Evolutionary conservation across 2,888 invertebrate species (phyloP), one percentile per base, ranked within the genome.

Genomic region (Xanthorhoe spadicearia): DNA sequence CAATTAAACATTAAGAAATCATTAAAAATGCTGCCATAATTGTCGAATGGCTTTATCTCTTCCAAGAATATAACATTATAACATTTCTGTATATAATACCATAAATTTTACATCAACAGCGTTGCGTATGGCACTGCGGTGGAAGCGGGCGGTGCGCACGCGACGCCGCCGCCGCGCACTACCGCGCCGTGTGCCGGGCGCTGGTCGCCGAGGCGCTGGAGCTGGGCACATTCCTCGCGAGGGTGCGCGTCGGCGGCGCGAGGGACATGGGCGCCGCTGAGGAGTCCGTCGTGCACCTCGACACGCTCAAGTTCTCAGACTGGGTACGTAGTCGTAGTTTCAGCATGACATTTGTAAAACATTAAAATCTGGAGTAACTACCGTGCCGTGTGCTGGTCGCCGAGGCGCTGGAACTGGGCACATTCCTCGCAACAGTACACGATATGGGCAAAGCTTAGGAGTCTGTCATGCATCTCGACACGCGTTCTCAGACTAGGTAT

Each of bases 171-270:
- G 96, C 96, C 74, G 94, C 94, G 56, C 97, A 98, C 92, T 99
- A 98, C 93, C 96, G 96, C 83, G 98, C 98, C 67, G 98, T 99
- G 61, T 97, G 98, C 86, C 95, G 98, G 69, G 98, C 98, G 66
- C 94, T 98, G 76, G 97, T 98, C 68, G 96, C 97, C 18, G 99
- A 99, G 92, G 97, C 98, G 62, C 92, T 97, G 70, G 98, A 99
- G 91, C 94, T 99, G 78, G 95, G 97, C 64, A 96, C 96, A 70
- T 99, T 99, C 94, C 94, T 99, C 76, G 96, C 97, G 81, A 96
- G 96, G 88, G 97, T 99, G 63, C 94, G 95, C 17, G 91, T 90
- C 43, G 87, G 87, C 59, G 96, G 96, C 77, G 95, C 95, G 56
- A 93, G 96, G 68, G 94, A 94, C 81, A 89, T 96, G 78, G 94